These are phyloP conservation scores for Seriola rivoliana DNA, from an alignment of 2,113 vertebrate species.

Conservation along the genomic window DNA sequence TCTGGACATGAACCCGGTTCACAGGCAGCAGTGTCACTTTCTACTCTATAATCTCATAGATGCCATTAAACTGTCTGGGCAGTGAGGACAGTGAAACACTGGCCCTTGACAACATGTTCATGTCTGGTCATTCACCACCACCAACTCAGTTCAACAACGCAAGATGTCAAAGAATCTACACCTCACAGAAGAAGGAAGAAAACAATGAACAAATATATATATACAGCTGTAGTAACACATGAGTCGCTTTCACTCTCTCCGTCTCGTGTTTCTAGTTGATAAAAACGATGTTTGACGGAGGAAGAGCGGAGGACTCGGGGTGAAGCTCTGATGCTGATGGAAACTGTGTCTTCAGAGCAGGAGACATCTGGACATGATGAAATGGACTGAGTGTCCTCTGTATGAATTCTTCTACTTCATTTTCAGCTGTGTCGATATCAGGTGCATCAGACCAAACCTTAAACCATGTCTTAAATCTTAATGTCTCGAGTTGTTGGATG, in stretches of 20 bases:
- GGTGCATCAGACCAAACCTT: slow-evolving; percentile 40
- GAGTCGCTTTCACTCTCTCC: slow-evolving; percentile 11
- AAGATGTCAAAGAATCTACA: neutral
- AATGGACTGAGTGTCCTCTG: neutral
- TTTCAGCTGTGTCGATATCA: slow-evolving; percentile 34
- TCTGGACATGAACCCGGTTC: neutral
- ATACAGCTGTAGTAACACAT: slow-evolving; percentile 3
- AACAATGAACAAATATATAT: neutral
- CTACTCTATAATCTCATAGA: neutral
- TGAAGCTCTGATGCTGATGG: neutral
- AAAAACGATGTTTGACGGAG: slow-evolving; percentile 5
- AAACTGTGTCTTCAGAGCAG: neutral
- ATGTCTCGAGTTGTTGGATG: neutral
- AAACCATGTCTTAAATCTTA: slow-evolving; percentile 14
- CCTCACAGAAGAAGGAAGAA: slow-evolving; percentile 4
- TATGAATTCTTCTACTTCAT: slow-evolving; percentile 1
- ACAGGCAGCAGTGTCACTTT: neutral
- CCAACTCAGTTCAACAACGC: slow-evolving; percentile 26
- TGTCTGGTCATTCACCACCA: slow-evolving; percentile 7
- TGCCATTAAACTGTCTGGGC: slow-evolving; percentile 1
- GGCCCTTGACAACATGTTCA: slow-evolving; percentile 11
- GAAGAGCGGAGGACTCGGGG: neutral
- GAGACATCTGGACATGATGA: neutral
- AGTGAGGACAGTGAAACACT: neutral
- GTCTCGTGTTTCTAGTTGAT: slow-evolving; percentile 5